Percentiles rank a stretch among this genome's conserved stretches.
These are phyloP conservation scores for Sebastes matsubarae DNA, from an alignment of 2,797 vertebrate genomes.

Conservation along the genomic window DNA sequence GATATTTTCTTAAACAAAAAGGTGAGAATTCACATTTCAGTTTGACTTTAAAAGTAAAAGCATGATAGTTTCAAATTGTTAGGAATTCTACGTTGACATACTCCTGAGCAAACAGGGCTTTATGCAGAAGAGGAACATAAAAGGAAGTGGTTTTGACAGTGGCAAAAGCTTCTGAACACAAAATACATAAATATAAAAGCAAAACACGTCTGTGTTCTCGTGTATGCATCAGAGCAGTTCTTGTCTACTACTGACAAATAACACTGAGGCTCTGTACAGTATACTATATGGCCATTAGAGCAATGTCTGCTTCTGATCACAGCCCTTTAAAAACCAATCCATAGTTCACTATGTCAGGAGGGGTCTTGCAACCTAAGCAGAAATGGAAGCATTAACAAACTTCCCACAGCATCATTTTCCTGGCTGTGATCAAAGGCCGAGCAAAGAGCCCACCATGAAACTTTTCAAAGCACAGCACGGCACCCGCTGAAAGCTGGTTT, in stretches of 20 bases:
- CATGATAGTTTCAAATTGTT: neutral
- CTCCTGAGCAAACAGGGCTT: neutral
- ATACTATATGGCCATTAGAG: neutral
- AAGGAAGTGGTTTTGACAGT: neutral
- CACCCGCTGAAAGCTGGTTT: conserved; percentile 4
- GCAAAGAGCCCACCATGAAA: conserved; percentile 26
- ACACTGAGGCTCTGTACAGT: neutral
- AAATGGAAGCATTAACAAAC: conserved; percentile 37
- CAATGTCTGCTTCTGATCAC: conserved; percentile 5
- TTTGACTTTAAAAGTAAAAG: neutral
- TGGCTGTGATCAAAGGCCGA: conserved; percentile 53
- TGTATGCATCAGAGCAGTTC: neutral
- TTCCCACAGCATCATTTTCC: conserved; percentile 18
- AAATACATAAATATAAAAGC: neutral
- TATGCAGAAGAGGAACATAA: neutral
- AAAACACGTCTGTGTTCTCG: neutral
- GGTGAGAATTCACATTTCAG: neutral
- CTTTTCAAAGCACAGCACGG: conserved; percentile 35
- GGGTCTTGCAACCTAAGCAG: conserved; percentile 3
- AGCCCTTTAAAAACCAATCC: conserved; percentile 29
- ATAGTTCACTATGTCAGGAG: conserved; percentile 22
- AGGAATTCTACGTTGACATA: neutral
- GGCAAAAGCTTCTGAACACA: neutral
- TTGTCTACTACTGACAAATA: neutral
- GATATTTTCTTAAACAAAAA: neutral